A percentile compares a stretch with the other conserved stretches of the same genome.
These are phyloP conservation scores for Hydraecia micacea DNA, from an alignment of 2,888 invertebrate species.

Conservation along the genomic window DNA sequence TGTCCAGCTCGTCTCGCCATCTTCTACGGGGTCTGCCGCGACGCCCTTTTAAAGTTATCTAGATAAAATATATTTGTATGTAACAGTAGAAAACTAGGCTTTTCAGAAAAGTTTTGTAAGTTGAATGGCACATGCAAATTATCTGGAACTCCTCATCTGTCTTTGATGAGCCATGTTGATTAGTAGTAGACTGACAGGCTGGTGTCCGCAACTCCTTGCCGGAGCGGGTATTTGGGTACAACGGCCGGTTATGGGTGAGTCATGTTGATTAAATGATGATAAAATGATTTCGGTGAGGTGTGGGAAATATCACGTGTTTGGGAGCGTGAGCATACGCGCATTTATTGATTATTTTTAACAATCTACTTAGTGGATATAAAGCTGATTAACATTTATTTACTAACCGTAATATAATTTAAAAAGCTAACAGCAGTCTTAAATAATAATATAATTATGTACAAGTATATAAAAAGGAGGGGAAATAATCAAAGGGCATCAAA, in stretches of 20 bases:
- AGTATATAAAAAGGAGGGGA: too few relatives aligned
- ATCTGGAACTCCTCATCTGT: background rate
- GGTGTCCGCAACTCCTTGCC: background rate
- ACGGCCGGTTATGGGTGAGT: background rate
- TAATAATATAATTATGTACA: too few relatives aligned
- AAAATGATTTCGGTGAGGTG: constrained; percentile 7
- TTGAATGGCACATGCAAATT: background rate
- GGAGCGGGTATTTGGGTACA: background rate
- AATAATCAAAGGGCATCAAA: too few relatives aligned
- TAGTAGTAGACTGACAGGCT: background rate
- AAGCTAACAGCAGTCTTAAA: too few relatives aligned
- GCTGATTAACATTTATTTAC: too few relatives aligned
- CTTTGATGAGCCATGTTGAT: background rate
- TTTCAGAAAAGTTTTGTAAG: background rate
- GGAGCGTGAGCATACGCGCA: constrained; percentile 3
- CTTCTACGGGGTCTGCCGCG: background rate
- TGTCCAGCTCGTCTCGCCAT: background rate
- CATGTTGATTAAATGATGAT: background rate
- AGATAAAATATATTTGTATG: background rate
- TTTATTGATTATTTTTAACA: constrained; percentile 29
- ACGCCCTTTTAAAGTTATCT: background rate
- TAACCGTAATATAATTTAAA: too few relatives aligned
- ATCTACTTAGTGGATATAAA: background rate
- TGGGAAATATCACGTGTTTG: constrained; percentile 22
- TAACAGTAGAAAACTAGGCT: background rate